Evolutionary conservation across 1,140 invertebrate species (phyloP), one percentile per base, ranked within the genome.

Genomic region (Leptinotarsa lineolata): DNA sequence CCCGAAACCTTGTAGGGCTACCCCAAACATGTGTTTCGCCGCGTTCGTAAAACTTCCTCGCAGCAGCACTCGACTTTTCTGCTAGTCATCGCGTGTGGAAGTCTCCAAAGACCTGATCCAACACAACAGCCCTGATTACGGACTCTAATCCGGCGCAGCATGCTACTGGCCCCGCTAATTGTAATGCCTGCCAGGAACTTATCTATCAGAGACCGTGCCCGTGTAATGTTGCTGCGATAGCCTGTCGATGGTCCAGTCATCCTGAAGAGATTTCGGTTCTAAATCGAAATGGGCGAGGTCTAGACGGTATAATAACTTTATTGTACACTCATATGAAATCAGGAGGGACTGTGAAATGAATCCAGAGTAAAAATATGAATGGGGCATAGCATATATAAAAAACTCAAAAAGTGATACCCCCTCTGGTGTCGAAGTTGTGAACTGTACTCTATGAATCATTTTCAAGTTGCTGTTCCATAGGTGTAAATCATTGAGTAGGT

Each of bases 61-160:
- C 48, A 54, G 48, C 15, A 54, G 48, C 48, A 54, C 15, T 18
- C 11, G n/a, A 66, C 30, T 66, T 39, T 66, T 18, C n/a, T 66
- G 64, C 64, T 24, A 66, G 64, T 66, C 64, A 66, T 66, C 22
- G 22, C 64, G 22, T 30, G 22, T 18, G n/a, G 22, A 44, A 66
- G 39, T 66, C 64, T 66, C 64, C n/a, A 18, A 66, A 30, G 64
- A 66, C 64, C 64, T 39, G 64, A 24, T 44, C 22, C n/a, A 66
- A 66, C 64, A 66, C 64, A 54, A 54, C 48, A 54, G 48, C 48
- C 30, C 22, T 66, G 64, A 66, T 66, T 39, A 66, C 39, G 22
- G 64, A n/a, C 64, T 66, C 39, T 66, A 66, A 66, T 66, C 64
- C 64, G 15, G 64, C 64, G 18, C 64, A 66, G 64, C 64, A 66